Conservation (phyloP, 2,797 vertebrate genomes). For the Acrossocheilus wenchowensis region DNA sequence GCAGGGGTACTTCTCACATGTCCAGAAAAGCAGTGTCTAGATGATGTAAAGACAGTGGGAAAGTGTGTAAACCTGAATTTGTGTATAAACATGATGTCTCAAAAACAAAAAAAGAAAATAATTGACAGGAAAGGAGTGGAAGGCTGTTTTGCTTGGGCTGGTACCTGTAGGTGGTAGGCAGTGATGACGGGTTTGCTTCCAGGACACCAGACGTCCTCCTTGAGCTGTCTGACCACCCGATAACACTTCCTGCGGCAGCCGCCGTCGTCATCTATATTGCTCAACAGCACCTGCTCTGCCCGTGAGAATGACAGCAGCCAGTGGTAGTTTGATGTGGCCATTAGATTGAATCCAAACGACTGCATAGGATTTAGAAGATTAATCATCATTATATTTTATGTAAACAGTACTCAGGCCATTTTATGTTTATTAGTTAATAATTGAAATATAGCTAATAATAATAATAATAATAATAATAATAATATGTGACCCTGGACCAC, state of each 20-base stretch:
- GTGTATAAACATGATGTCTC: background rate
- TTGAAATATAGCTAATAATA: background rate
- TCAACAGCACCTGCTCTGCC: slow-evolving; percentile 80
- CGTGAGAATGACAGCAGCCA: slow-evolving; percentile 84
- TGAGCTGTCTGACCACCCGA: slow-evolving; percentile 81
- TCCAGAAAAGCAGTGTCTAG: slow-evolving; percentile 87
- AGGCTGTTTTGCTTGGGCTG: slow-evolving; percentile 11
- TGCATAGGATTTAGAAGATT: slow-evolving; percentile 52
- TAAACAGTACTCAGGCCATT: background rate
- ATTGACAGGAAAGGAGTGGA: background rate
- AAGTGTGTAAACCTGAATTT: background rate
- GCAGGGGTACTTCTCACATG: slow-evolving; percentile 84
- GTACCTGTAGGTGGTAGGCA: slow-evolving; percentile 82
- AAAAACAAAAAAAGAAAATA: background rate
- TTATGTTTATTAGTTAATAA: background rate
- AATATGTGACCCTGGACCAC: too few relatives aligned
- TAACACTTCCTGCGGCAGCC: slow-evolving; percentile 83
- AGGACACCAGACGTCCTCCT: slow-evolving; percentile 85
- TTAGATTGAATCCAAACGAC: slow-evolving; percentile 84
- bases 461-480: too few relatives aligned
- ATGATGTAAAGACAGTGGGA: background rate
- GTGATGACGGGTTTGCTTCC: slow-evolving; percentile 82
- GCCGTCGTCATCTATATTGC: slow-evolving; percentile 82
- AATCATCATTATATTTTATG: background rate
- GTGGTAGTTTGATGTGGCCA: slow-evolving; percentile 84